phyloP scores from a whole-genome alignment of 2,113 vertebrate genomes.

The Bufo gargarizans region DNA sequence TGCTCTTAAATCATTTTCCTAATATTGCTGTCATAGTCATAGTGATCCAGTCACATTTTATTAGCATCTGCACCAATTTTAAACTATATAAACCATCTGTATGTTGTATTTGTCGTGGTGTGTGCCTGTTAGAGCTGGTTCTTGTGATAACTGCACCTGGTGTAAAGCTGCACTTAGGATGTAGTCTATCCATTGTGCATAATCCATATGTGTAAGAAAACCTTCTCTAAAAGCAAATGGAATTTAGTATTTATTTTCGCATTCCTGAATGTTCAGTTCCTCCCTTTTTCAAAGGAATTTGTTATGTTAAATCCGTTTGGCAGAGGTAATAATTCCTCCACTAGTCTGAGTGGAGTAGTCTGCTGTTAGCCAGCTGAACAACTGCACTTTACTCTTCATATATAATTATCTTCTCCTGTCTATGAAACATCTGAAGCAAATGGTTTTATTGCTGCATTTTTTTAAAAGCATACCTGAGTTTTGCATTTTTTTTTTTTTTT shows the following conservation, averaged over 20 bases:
- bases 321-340: background rate
- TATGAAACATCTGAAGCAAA: too few species aligned
- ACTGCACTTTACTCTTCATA: too few species aligned
- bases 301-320: background rate
- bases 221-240: background rate
- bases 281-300: slow-evolving; percentile 3
- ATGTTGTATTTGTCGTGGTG: background rate
- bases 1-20: too few species aligned
- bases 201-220: background rate
- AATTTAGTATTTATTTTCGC: slow-evolving; percentile 8
- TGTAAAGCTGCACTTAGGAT: background rate
- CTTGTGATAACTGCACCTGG: background rate
- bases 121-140: background rate
- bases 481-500: too few species aligned
- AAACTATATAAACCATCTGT: background rate
- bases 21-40: too few species aligned
- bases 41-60: background rate
- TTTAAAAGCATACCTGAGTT: too few species aligned
- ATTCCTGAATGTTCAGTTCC: background rate
- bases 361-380: background rate
- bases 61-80: background rate
- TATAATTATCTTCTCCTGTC: too few species aligned
- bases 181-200: background rate
- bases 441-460: too few species aligned
- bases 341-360: background rate